phyloP scores from a whole-genome alignment of 2,888 invertebrate species.

The Monochamus alternatus region DNA sequence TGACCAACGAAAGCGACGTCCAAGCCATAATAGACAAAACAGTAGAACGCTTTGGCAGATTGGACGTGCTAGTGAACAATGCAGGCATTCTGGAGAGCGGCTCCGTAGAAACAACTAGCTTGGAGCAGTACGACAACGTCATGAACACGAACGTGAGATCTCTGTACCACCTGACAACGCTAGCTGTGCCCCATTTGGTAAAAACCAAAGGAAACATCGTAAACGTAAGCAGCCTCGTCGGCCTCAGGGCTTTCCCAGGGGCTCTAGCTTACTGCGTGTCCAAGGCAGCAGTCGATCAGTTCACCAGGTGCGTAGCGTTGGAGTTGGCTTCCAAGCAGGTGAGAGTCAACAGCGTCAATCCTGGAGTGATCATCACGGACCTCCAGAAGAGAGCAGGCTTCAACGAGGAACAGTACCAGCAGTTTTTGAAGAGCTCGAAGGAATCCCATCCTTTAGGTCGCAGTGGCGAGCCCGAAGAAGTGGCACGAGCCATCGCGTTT shows the following conservation, averaged over 20 bases:
- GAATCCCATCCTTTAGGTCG: conserved; percentile 94
- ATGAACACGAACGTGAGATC: conserved; percentile 93
- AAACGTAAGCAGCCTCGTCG: conserved; percentile 96
- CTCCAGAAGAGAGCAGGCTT: conserved; percentile 91
- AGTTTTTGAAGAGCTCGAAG: conserved; percentile 88
- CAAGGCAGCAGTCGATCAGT: conserved; percentile 95
- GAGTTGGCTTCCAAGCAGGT: conserved; percentile 88
- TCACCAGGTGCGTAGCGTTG: conserved; percentile 92
- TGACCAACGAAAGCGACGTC: conserved; percentile 83
- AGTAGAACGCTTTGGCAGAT: conserved; percentile 81
- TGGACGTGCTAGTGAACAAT: conserved; percentile 92
- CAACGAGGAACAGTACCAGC: conserved; percentile 85
- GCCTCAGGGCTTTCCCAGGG: conserved; percentile 90
- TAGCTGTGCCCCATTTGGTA: conserved; percentile 90
- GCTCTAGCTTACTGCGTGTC: conserved; percentile 94
- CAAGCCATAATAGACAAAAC: conserved; percentile 82
- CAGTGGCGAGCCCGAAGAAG: conserved; percentile 87
- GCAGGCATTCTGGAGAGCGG: conserved; percentile 81
- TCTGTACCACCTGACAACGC: conserved; percentile 86
- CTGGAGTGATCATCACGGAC: conserved; percentile 94
- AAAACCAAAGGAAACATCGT: conserved; percentile 88
- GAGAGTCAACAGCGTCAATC: conserved; percentile 93
- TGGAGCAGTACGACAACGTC: conserved; percentile 91
- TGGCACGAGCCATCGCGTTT: conserved; percentile 92
- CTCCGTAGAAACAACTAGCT: conserved; percentile 86